Base-by-base conservation (phyloP, 2,113 vertebrate genomes). In the Myotis lucifugus region DNA sequence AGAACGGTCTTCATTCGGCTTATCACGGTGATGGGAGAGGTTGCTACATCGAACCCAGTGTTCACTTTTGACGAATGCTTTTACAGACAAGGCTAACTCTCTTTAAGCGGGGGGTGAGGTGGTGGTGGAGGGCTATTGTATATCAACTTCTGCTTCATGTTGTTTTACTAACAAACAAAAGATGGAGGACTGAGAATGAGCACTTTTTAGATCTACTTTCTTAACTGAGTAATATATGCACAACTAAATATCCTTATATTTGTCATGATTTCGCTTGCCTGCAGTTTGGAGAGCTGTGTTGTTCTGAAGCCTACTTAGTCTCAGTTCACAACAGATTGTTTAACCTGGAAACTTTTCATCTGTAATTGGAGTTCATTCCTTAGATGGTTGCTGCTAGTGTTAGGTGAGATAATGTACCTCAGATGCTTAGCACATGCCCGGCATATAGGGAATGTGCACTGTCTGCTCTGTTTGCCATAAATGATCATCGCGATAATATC, bases 11-110 rank as follows among this genome's bases (percentile, higher is more conserved):
- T 64, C 37, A 37, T 79, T 61, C 10, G 64, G 8, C 15, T 83
- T 46, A 6, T 18, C 8, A 3, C 0, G n/a, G 34, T 13, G 7
- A 5, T 6, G 74, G 32, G 1, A 86, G 4, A 34, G 3, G 13
- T 61, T 42, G 8, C 29, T 59, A 0, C 50, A 42, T 8, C 18
- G 23, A 84, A 89, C 25, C 18, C 23, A 14, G 1, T 4, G 4
- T 6, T 85, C 17, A 54, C 4, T 54, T 90, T 79, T 69, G 34
- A 64, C 8, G 29, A 4, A 32, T 32, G 7, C 8, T 61, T 85
- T 90, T n/a, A 72, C 2, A n/a, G 27, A 11, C 18, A 76, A 88
- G 1, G 25, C 11, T 46, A 85, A 88, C 1, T 73, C 21, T 70
- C 3, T 77, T 81, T 94, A 95, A 59, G 42, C 2, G 21, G 7